phyloP scores from a whole-genome alignment of 2,797 vertebrate genomes.

The Periophthalmus magnuspinnatus region DNA sequence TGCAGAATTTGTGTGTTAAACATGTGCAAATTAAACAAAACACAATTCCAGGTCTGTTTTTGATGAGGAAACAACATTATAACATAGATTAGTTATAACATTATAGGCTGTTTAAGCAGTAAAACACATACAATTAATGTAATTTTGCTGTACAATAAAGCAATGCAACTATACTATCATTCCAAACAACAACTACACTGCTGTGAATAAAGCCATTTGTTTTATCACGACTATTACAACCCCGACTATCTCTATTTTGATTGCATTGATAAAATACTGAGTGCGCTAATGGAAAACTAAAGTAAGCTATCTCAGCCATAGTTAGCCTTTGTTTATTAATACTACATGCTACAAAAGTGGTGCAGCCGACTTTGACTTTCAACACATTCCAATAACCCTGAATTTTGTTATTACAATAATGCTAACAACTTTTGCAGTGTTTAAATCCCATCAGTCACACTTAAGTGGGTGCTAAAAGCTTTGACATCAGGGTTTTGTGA shows the following conservation, averaged over 20 bases:
- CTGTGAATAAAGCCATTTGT: not conserved
- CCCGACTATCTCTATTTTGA: not conserved
- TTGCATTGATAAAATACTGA: not conserved
- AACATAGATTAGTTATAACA: too few relatives aligned
- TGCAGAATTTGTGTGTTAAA: too few relatives aligned
- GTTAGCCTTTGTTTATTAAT: conserved; percentile 9
- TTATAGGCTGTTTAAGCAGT: not conserved
- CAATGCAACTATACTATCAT: not conserved
- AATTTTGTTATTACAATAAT: conserved; percentile 59
- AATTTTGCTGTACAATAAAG: not conserved
- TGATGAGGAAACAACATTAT: too few relatives aligned
- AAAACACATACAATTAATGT: not conserved
- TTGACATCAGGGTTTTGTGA: conserved; percentile 57
- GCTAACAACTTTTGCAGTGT: conserved; percentile 59
- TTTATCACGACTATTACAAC: not conserved
- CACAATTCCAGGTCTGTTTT: too few relatives aligned
- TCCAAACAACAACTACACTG: not conserved
- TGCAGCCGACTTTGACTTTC: conserved; percentile 56
- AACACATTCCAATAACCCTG: conserved; percentile 47
- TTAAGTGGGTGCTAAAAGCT: conserved; percentile 75
- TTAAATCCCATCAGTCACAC: conserved; percentile 67
- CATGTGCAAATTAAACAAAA: too few relatives aligned
- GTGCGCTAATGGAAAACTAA: not conserved
- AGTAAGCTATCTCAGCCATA: not conserved
- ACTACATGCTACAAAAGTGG: conserved; percentile 32